A percentile compares a stretch with the other conserved stretches of the same genome.
These are phyloP conservation scores for Beris morrisii DNA, from an alignment of 2,888 invertebrate genomes.

Conservation along the genomic window DNA sequence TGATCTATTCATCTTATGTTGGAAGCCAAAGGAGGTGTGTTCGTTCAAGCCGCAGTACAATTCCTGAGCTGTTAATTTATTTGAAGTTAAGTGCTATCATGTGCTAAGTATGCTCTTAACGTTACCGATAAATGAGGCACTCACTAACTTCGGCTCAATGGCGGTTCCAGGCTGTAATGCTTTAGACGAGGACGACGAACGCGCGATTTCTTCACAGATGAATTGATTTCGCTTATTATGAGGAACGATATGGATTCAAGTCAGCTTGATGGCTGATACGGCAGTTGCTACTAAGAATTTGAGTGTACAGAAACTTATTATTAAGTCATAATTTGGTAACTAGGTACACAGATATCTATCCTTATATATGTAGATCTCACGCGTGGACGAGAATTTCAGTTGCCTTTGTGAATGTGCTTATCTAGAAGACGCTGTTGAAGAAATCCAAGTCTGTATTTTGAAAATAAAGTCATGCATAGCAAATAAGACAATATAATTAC, in stretches of 20 bases:
- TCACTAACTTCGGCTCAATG: neutral
- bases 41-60: neutral
- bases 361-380: no score
- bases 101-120: conserved; percentile 21
- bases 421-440: no score
- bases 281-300: neutral
- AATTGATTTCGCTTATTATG: conserved; percentile 10
- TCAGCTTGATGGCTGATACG: conserved; percentile 10
- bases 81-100: conserved; percentile 30
- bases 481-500: no score
- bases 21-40: neutral
- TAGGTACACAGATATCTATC: no score
- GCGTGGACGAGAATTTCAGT: no score
- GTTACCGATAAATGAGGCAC: conserved; percentile 23
- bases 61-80: conserved; percentile 34
- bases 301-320: no score
- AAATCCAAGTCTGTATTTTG: no score
- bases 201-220: conserved; percentile 6
- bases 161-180: neutral
- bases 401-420: no score
- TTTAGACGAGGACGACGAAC: neutral
- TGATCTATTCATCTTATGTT: conserved; percentile 32
- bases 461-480: no score
- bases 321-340: no score
- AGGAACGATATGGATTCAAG: conserved; percentile 5